A percentile compares a stretch with the other conserved stretches of the same genome.
These are phyloP conservation scores for Rhegmatorhina hoffmannsi DNA, from an alignment of 2,113 vertebrate species.

Conservation along the genomic window DNA sequence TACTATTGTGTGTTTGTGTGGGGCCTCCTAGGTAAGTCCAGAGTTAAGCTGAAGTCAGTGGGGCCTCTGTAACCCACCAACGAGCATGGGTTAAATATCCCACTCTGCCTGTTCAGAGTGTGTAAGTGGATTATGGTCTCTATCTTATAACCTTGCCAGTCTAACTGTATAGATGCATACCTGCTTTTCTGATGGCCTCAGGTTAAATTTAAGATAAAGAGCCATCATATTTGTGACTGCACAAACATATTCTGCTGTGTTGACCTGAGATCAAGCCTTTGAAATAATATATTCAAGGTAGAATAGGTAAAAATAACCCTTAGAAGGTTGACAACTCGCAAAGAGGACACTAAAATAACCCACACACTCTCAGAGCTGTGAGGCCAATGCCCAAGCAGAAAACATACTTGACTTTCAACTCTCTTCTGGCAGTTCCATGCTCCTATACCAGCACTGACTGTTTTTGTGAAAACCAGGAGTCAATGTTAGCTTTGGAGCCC, in stretches of 20 bases:
- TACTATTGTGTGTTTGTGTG: neutral
- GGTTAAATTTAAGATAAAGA: neutral
- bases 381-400: neutral
- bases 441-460: neutral
- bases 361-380: neutral
- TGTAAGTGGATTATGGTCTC: neutral
- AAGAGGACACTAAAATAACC: neutral
- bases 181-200: neutral
- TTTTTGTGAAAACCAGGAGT: neutral
- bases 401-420: neutral
- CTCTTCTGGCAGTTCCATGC: neutral
- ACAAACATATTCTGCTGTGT: neutral
- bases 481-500: neutral
- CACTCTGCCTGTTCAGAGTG: neutral
- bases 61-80: neutral
- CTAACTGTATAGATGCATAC: neutral
- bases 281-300: neutral
- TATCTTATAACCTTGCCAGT: neutral
- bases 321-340: neutral
- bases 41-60: neutral
- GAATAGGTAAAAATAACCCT: neutral
- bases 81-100: rapidly evolving
- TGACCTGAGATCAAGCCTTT: neutral
- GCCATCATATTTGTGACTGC: neutral
- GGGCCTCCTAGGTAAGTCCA: neutral